Conservation (phyloP, 30 jellyfish, hydroid and myxozoan species). For the Rhopilema esculentum region DNA sequence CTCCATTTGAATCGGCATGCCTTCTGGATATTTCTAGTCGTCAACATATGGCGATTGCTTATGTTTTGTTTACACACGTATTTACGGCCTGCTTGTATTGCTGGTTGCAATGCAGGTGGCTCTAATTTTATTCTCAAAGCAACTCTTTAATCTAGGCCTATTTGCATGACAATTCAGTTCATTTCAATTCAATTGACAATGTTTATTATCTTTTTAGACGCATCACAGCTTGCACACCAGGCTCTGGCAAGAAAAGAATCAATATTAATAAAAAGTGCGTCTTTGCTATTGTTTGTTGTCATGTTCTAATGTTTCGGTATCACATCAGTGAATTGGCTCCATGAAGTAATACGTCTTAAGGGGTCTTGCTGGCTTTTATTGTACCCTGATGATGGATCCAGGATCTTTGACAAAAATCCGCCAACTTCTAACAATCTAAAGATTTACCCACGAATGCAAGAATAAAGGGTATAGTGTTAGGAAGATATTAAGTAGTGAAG, state of each 20-base stretch:
- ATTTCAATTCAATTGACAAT: too few relatives aligned
- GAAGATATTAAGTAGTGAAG: too few relatives aligned
- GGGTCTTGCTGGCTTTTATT: too few relatives aligned
- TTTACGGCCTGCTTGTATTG: constrained; percentile 15
- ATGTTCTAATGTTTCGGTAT: neutral
- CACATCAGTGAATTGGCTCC: neutral
- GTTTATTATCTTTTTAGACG: constrained; percentile 49
- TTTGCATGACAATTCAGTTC: constrained; percentile 5
- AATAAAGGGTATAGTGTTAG: too few relatives aligned
- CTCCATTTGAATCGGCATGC: neutral
- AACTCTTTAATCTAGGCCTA: neutral
- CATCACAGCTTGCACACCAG: constrained; percentile 49
- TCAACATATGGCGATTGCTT: neutral
- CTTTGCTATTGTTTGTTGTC: neutral
- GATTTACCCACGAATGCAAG: too few relatives aligned
- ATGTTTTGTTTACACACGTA: constrained; percentile 2
- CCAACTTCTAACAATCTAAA: too few relatives aligned
- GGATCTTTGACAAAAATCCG: too few relatives aligned
- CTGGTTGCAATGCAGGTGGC: constrained; percentile 53
- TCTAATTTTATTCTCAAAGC: neutral
- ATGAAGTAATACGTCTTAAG: neutral
- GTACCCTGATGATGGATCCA: too few relatives aligned
- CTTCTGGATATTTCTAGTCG: neutral
- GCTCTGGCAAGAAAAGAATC: constrained; percentile 56
- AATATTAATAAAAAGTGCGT: constrained; percentile 67